These are phyloP conservation scores for Lepidonotus clava DNA, from an alignment of 2,888 invertebrate genomes.

Conservation along the genomic window DNA sequence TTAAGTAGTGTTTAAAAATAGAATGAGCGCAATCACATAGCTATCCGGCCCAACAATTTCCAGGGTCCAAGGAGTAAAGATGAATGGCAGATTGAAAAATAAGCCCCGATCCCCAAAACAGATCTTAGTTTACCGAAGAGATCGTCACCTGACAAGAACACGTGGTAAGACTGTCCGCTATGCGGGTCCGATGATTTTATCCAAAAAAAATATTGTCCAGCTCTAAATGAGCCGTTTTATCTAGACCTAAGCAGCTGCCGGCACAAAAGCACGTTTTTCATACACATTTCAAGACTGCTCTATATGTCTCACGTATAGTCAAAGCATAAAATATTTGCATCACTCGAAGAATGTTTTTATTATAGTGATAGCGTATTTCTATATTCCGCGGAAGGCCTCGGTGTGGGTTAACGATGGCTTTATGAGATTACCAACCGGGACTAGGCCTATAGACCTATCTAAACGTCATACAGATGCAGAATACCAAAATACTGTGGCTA, in stretches of 20 bases:
- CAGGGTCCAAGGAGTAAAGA: not conserved
- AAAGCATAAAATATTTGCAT: no score
- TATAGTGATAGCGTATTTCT: no score
- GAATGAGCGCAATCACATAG: not conserved
- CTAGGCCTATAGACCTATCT: no score
- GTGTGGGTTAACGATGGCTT: no score
- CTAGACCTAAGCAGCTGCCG: not conserved
- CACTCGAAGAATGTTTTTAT: no score
- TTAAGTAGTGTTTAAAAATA: not conserved
- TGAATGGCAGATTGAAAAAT: not conserved
- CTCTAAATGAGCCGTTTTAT: not conserved
- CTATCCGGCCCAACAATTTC: not conserved
- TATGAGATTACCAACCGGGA: no score
- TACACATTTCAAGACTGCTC: not conserved
- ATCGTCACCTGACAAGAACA: not conserved
- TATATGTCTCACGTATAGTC: no score
- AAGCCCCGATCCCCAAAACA: not conserved
- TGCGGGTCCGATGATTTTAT: not conserved
- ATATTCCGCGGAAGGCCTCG: no score
- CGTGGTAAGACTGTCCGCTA: not conserved
- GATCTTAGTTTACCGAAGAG: not conserved
- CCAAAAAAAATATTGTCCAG: not conserved
- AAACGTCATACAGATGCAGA: no score
- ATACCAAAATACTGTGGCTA: no score
- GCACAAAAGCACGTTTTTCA: constrained; percentile 6